Base-by-base conservation (phyloP, 2,797 vertebrate genomes). In the Alectoris magna region DNA sequence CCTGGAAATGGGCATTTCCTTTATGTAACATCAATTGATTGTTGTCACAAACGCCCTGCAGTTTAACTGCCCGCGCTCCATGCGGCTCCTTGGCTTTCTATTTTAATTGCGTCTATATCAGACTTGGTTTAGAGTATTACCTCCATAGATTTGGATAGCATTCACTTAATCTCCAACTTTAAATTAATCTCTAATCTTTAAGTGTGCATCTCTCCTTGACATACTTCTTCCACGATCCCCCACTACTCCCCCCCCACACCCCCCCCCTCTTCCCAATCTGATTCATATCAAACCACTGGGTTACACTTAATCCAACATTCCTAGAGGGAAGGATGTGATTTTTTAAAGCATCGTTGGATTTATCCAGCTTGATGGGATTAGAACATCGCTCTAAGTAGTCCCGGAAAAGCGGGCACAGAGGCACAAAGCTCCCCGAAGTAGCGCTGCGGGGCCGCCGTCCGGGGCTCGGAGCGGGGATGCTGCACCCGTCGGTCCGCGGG, bases 21-120 rank as follows among this genome's bases (percentile, higher is more conserved):
- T 96, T 94, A 95, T 95, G 91, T 87, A 94, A 95, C 85, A n/a
- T 1, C 55, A 38, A 95, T 85, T 31, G 90, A 91, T 74, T 23
- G 66, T 39, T 13, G 63, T 62, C 68, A 72, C 88, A n/a, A 85
- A 73, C 29, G 23, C 83, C 2, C 84, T 27, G 91, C 16, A 88
- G 75, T 88, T 84, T 66, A 62, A 83, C 84, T 29, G 10, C 77
- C 90, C 56, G 3, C 3, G 60, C 26, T 68, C 73, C 43, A 14
- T 4, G 55, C 90, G 13, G 84, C 84, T 87, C 90, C 90, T 55
- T 1, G 10, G 11, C 64, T 69, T 36, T 18, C 63, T n/a, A 56
- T 43, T 69, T 26, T 44, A 76, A 90, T 49, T 27, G 85, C 92
- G 51, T 38, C 70, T 14, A 24, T 9, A 74, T 90, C 91, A n/a